These are phyloP conservation scores for Drosophila auraria DNA, from an alignment of 1,140 invertebrate species.

Conservation along the genomic window DNA sequence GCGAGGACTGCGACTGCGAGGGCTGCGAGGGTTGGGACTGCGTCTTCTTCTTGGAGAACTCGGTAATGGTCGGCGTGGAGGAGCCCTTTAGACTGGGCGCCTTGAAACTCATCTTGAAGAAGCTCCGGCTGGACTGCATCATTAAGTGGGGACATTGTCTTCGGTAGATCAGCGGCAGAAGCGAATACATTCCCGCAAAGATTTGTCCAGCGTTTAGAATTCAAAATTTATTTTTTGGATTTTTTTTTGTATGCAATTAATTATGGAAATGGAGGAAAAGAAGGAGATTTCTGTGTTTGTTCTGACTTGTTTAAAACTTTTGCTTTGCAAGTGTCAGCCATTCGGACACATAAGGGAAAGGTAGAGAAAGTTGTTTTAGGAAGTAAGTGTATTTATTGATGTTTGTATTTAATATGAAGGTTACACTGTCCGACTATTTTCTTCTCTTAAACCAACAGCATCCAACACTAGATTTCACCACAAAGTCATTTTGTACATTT, in stretches of 20 bases:
- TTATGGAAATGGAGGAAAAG: slow-evolving; percentile 3
- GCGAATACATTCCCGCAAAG: slow-evolving; percentile 34
- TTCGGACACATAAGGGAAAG: slow-evolving; percentile 48
- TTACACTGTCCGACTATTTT: too few relatives aligned
- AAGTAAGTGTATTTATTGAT: not conserved
- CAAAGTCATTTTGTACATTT: not conserved
- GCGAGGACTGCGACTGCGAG: not conserved
- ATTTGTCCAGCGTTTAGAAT: not conserved
- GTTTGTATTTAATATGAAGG: not conserved
- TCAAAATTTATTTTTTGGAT: slow-evolving; percentile 29
- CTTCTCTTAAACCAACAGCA: too few relatives aligned
- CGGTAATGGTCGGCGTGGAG: slow-evolving; percentile 9
- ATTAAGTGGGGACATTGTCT: slow-evolving; percentile 1
- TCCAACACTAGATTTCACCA: not conserved
- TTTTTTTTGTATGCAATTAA: slow-evolving; percentile 13
- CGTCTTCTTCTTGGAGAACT: slow-evolving; percentile 5
- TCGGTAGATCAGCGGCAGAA: slow-evolving; percentile 25
- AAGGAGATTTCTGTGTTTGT: slow-evolving; percentile 14
- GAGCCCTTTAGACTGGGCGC: slow-evolving; percentile 4
- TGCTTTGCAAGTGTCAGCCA: slow-evolving; percentile 14
- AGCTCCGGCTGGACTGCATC: slow-evolving; percentile 28
- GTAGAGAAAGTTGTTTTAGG: slow-evolving; percentile 2
- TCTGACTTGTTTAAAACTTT: slow-evolving; percentile 16
- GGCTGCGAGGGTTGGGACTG: slow-evolving; percentile 2
- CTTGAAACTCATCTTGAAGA: slow-evolving; percentile 61